Evolutionary conservation across 2,888 invertebrate genomes (phyloP), one percentile per base, ranked within the genome.

Genomic region (Melolontha melolontha): DNA sequence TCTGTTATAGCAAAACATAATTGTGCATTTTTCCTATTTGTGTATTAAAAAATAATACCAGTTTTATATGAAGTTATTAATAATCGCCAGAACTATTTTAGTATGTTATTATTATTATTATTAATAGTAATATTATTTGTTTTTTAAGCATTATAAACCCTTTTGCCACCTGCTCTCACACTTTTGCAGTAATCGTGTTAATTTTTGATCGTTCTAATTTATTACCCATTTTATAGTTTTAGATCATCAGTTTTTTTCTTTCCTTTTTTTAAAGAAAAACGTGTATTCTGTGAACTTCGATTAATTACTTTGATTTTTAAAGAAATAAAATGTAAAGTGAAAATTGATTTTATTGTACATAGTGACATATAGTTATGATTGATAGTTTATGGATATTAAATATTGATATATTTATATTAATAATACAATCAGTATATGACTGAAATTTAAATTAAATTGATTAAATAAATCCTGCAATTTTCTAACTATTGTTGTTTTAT

Each of bases 401-500:
- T 80, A 82, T 81, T 82, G 81, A 82, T 82, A 82, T 82, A 82
- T 82, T 82, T 82, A 82, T 83, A 82, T 67, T 67, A 63, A 81
- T 80, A 70, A 72, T 70, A 79, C 80, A 81, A 81, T 80, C 81
- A 79, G 81, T 78, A 76, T 75, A 69, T 66, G 79, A 80, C 80
- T 81, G 80, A 81, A 74, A 75, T 77, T 79, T 79, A 79, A 76
- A 76, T 78, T 76, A 77, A 78, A 77, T 77, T 72, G 68, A 72
- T 73, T 69, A 77, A 75, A 76, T 75, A 75, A 78, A 75, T 75
- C 76, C 67, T 70, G 77, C 79, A 76, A 78, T 80, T 81, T 78
- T 78, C 74, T 77, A 77, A 76, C 42, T 50, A 50, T 39, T 34
- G 34, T 54, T 41, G 42, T 59, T 66, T 59, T 54, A 57, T 51